Conservation (phyloP, 1,140 invertebrate species). For the Drosophila melanogaster region Release_6_plus_ISO1_MT NT_033779.5:22118501-22119000, state of each 20-base stretch:
- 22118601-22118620: background rate
- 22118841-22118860: no score
- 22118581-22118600: no score
- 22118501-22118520: constrained; percentile 7
- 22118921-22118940: no score
- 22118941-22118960: no score
- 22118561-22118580: background rate
- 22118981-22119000: no score
- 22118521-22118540: background rate
- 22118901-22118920: no score
- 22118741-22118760: background rate
- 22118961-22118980: no score
- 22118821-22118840: background rate
- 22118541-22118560: background rate
- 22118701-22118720: background rate
- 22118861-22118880: no score
- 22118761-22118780: no score
- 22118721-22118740: background rate
- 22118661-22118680: constrained; percentile 1
- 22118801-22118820: no score
- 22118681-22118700: background rate
- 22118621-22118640: constrained; percentile 2
- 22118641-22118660: background rate
- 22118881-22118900: no score
- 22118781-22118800: no score